Conservation (phyloP, 1,140 invertebrate genomes). For the Potamilus streckersoni region DNA sequence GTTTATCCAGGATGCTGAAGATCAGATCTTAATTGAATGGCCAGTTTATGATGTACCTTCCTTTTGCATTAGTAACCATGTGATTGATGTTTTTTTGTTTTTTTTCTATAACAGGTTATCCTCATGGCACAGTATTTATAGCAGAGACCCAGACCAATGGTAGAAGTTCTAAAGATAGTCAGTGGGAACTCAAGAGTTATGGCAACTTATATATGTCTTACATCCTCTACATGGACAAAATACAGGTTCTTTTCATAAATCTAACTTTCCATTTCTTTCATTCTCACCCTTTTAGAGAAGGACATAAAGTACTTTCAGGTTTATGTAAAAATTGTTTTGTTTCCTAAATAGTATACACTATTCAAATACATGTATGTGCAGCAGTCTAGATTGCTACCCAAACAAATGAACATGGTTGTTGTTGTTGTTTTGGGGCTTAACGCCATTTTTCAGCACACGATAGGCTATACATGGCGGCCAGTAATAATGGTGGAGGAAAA, state of each 20-base stretch:
- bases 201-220: slow-evolving; percentile 49
- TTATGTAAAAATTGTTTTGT: no score
- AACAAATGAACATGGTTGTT: no score
- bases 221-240: slow-evolving; percentile 26
- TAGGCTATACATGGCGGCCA: no score
- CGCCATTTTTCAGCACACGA: no score
- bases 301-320: no score
- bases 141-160: slow-evolving; percentile 46
- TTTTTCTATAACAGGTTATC: slow-evolving; percentile 30
- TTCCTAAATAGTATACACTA: no score
- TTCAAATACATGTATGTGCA: no score
- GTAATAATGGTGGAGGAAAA: no score
- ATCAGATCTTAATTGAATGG: neutral
- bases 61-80: neutral
- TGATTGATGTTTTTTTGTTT: slow-evolving; percentile 2
- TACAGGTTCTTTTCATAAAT: neutral
- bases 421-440: no score
- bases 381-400: no score
- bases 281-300: no score
- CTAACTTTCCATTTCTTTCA: no score
- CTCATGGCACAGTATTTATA: slow-evolving; percentile 41
- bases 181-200: slow-evolving; percentile 41
- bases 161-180: slow-evolving; percentile 41
- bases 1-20: neutral
- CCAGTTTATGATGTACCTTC: neutral